Percentiles rank a stretch among this genome's conserved stretches.
phyloP scores from a whole-genome alignment of 1,140 invertebrate species.

The Ceratina japonica region DNA sequence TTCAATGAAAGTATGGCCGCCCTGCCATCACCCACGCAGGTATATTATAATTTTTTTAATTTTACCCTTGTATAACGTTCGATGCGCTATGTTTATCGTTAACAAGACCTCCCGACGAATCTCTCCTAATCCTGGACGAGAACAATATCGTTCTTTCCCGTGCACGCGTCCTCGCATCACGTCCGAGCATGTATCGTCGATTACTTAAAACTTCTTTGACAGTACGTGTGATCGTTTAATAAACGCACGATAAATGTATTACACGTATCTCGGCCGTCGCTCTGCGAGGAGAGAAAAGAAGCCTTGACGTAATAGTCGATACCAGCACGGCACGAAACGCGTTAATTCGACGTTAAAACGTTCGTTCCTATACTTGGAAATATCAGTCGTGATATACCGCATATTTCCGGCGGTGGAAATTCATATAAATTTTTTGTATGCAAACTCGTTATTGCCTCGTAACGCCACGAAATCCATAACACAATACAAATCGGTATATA shows the following conservation, averaged over 20 bases:
- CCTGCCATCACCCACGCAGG: slow-evolving; percentile 78
- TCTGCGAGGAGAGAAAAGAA: too few species aligned
- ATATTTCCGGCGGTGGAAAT: slow-evolving; percentile 34
- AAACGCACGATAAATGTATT: background rate
- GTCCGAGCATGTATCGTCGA: background rate
- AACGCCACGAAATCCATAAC: background rate
- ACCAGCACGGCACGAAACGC: background rate
- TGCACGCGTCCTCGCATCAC: background rate
- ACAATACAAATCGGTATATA: background rate
- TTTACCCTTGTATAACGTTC: slow-evolving; percentile 44
- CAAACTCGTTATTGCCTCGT: slow-evolving; percentile 10
- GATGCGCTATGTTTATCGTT: background rate
- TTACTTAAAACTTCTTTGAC: slow-evolving; percentile 36
- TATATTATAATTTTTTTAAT: slow-evolving; percentile 68
- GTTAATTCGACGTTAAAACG: background rate
- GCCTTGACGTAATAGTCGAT: background rate
- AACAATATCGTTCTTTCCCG: background rate
- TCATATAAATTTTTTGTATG: background rate
- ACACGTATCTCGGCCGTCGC: too few species aligned
- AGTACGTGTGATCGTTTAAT: slow-evolving; percentile 25
- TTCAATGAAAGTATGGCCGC: slow-evolving; percentile 78
- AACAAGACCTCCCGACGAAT: background rate
- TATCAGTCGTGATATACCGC: slow-evolving; percentile 8
- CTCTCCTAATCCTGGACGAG: background rate
- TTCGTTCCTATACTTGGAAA: background rate